These are phyloP conservation scores for Bombus huntii DNA, from an alignment of 1,140 invertebrate species.

Conservation along the genomic window DNA sequence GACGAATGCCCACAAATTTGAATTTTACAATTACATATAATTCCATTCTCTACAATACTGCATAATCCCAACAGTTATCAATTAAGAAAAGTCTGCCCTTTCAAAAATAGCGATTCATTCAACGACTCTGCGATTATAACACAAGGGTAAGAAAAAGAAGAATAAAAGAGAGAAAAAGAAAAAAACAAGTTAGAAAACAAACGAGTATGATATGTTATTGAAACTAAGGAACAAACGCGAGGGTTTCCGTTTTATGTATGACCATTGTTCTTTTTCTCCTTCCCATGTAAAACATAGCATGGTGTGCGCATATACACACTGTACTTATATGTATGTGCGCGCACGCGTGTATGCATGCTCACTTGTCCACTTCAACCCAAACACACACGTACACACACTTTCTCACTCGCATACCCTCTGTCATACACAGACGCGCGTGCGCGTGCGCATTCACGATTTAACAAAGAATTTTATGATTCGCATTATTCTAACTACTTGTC, in stretches of 20 bases:
- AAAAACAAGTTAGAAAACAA: slow-evolving; percentile 17
- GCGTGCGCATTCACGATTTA: slow-evolving; percentile 6
- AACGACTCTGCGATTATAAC: background rate
- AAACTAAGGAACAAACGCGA: slow-evolving; percentile 45
- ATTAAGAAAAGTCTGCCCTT: background rate
- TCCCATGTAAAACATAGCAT: slow-evolving; percentile 25
- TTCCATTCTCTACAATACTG: background rate
- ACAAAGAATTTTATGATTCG: slow-evolving; percentile 1
- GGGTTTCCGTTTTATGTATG: slow-evolving; percentile 25
- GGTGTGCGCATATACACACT: background rate
- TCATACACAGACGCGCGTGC: background rate
- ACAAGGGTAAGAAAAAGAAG: background rate
- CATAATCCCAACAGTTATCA: background rate
- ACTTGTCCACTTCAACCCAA: background rate
- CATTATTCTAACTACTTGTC: slow-evolving; percentile 10
- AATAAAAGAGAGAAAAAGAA: background rate
- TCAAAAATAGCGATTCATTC: background rate
- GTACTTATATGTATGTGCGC: background rate
- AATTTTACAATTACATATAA: slow-evolving; percentile 17
- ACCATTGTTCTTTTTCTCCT: slow-evolving; percentile 13
- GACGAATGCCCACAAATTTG: slow-evolving; percentile 40
- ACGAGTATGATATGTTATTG: slow-evolving; percentile 9
- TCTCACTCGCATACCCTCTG: background rate
- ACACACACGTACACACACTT: background rate
- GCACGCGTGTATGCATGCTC: background rate